A percentile compares a stretch with the other conserved stretches of the same genome.
phyloP scores from a whole-genome alignment of 2,113 vertebrate species.

The Alethe diademata region DNA sequence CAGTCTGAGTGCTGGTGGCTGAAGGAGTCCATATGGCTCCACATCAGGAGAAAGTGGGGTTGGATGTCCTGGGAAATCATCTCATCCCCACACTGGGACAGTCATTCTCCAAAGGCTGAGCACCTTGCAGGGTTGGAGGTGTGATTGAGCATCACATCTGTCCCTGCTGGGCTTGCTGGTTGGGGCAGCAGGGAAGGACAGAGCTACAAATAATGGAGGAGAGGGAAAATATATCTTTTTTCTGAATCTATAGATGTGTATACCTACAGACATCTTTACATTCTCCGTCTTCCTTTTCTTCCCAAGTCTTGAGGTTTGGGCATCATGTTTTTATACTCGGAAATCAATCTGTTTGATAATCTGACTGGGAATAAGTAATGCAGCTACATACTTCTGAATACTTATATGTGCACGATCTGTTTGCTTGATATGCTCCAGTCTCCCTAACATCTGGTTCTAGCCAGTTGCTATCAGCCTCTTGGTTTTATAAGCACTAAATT shows the following conservation, averaged over 20 bases:
- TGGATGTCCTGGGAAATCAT: not conserved
- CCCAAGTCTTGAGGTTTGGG: not conserved
- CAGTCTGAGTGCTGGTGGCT: not conserved
- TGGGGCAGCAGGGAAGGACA: not conserved
- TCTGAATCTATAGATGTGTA: not conserved
- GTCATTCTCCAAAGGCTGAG: not conserved
- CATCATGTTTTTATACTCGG: slow-evolving; percentile 61
- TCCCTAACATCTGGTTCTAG: slow-evolving; percentile 69
- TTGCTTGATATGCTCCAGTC: slow-evolving; percentile 53
- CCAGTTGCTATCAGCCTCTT: slow-evolving; percentile 55
- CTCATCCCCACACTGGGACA: not conserved
- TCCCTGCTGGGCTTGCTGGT: not conserved
- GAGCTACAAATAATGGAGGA: not conserved
- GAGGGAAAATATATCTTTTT: not conserved
- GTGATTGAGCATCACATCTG: not conserved
- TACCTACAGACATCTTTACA: not conserved
- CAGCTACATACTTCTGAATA: slow-evolving; percentile 59
- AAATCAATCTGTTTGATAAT: slow-evolving; percentile 58
- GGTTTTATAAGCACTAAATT: slow-evolving; percentile 69
- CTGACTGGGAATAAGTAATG: slow-evolving; percentile 67
- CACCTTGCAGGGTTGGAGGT: not conserved
- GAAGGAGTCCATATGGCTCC: not conserved
- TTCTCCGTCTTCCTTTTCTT: not conserved
- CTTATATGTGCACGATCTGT: slow-evolving; percentile 52
- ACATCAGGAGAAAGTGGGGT: not conserved